Base-by-base conservation (phyloP, 2,888 invertebrate genomes). In the Diplolepis rosae region DNA sequence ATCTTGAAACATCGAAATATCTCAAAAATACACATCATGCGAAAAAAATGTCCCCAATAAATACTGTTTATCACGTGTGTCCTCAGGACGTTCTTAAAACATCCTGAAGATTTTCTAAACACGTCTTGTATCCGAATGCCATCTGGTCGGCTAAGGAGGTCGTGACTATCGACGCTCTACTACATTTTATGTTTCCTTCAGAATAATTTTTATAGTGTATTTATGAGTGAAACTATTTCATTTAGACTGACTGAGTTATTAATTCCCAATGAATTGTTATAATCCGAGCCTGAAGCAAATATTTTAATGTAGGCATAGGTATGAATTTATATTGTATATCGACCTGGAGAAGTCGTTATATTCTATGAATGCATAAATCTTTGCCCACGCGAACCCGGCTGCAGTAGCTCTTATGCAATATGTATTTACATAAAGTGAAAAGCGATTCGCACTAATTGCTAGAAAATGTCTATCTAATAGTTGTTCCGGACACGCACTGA, bases 271-370 rank as follows among this genome's bases (percentile, higher is more conserved):
- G 61, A 61, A 61, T 39, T 24, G 61, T 39, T 61, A 5, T 18
- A 6, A 61, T 39, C 39, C 39, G 39, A 61, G 61, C n/a, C 39
- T 61, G 61, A n/a, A 39, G n/a, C 22, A 24, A 56, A n/a, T n/a
- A n/a, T 22, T n/a, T 35, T n/a, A 39, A 56, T 56, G 56, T 56
- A 30, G 35, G 39, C 39, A 61, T 39, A 39, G 30, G 32, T 61
- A 61, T n/a, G 61, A 61, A 61, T 61, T 61, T 61, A 61, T 61
- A 61, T 61, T 35, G 24, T 39, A 61, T 35, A 39, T 61, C 61
- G 61, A 61, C 61, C 39, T 39, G 61, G 39, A 61, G 27, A 54
- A 54, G 30, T 32, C 18, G 30, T 18, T 54, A 45, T 15, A 52
- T 22, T 27, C 35, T 61, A 39, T 61, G 15, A 24, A 61, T n/a